phyloP scores from a whole-genome alignment of 2,113 vertebrate species.

The Pituophis catenifer region DNA sequence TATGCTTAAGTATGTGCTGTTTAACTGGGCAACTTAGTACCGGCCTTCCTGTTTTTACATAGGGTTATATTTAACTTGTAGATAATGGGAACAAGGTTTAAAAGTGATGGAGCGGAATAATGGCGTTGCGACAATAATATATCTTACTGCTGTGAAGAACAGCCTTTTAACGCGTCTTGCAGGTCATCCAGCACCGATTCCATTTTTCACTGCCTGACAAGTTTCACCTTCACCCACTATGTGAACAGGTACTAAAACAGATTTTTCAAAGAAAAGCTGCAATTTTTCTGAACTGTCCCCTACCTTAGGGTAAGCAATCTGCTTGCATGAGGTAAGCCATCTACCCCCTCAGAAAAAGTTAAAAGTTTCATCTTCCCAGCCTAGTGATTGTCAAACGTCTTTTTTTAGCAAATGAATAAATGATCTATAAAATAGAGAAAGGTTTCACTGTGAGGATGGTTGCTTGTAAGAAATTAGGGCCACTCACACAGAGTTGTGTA shows the following conservation, averaged over 20 bases:
- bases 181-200: slow-evolving; percentile 75
- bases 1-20: slow-evolving; percentile 82
- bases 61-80: slow-evolving; percentile 86
- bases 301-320: not conserved
- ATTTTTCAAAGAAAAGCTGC: slow-evolving; percentile 60
- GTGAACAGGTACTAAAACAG: slow-evolving; percentile 60
- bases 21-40: slow-evolving; percentile 79
- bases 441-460: not conserved
- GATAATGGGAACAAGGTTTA: slow-evolving; percentile 86
- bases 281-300: slow-evolving; percentile 14
- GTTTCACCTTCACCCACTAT: slow-evolving; percentile 80
- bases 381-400: not conserved
- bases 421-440: fast-evolving
- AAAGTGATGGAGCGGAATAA: slow-evolving; percentile 87
- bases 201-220: slow-evolving; percentile 80
- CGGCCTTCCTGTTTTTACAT: slow-evolving; percentile 85
- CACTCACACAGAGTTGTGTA: not conserved
- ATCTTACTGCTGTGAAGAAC: slow-evolving; percentile 79
- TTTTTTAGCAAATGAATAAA: not conserved
- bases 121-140: slow-evolving; percentile 81
- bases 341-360: not conserved
- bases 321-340: not conserved
- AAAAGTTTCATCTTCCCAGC: not conserved
- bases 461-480: fast-evolving
- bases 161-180: slow-evolving; percentile 78